Evolutionary conservation across 1,140 invertebrate species (phyloP), one percentile per base, ranked within the genome.

Genomic region (Drosophila melanica): DNA sequence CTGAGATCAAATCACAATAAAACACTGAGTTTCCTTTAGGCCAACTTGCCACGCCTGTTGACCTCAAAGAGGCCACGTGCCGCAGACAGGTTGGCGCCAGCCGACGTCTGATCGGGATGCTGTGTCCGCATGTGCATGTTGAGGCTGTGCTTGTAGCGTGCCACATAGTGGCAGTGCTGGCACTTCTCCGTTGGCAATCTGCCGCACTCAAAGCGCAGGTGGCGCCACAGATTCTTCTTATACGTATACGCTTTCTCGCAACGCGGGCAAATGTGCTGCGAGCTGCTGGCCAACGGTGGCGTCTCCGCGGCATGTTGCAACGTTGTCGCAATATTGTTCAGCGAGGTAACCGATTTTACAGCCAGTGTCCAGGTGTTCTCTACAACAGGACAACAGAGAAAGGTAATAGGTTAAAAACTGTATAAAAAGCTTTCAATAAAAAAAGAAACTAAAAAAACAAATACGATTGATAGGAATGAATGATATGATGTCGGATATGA

Each of bases 211-310:
- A 93, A 94, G 37, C 92, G 92, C 37, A 93, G 74, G 74, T 95
- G 94, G 16, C 94, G 94, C 23, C 93, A 92, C 4, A 95, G 80
- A 10, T 94, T 93, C 64, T 92, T 92, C 54, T 93, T 93, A 81
- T 94, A 93, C 12, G 93, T 93, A 91, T 95, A 95, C 45, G 90
- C 86, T 70, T 94, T 94, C n/a, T 93, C 93, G 74, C 95, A 95
- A 14, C 91, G 91, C 8, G 92, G 92, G 85, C 94, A 95, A 23
- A 76, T 65, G 60, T 91, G 81, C 8, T 89, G 79, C 4, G 71
- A 53, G 14, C 39, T 70, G 14, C 39, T 70, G 11, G 16, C 1
- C 18, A n/a, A 30, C 6, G 9, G 0, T n/a, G 60, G 50, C 45
- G 35, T n/a, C 10, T 57, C 59, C 10, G n/a, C 6, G 0, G 35